Conservation (phyloP, 1,140 invertebrate genomes). For the Diachasma alloeum region DNA sequence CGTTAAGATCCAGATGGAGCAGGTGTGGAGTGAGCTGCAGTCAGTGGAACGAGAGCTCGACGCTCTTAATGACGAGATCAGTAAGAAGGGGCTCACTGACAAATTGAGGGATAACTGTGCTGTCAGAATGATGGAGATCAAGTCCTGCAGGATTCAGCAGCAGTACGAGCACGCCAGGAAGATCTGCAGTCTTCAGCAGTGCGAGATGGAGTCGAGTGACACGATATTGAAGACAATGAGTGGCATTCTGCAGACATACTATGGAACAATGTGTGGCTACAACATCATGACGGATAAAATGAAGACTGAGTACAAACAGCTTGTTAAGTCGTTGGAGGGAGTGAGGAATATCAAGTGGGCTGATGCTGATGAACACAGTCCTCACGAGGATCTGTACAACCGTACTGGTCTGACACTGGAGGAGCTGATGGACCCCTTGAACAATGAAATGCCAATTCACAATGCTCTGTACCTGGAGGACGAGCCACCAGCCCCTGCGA, state of each 20-base stretch:
- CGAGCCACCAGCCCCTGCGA: conserved; percentile 29
- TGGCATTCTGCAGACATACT: conserved; percentile 52
- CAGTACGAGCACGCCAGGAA: conserved; percentile 54
- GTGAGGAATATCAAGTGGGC: conserved; percentile 63
- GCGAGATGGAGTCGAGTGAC: conserved; percentile 50
- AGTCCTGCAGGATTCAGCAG: conserved; percentile 44
- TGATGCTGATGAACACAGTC: conserved; percentile 39
- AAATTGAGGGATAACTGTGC: conserved; percentile 40
- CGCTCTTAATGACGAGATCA: conserved; percentile 36
- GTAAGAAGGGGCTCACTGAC: conserved; percentile 39
- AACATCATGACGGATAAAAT: conserved; percentile 53
- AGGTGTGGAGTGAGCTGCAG: conserved; percentile 52
- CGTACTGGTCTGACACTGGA: conserved; percentile 45
- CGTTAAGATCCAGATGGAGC: conserved; percentile 52
- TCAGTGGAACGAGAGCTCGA: conserved; percentile 47
- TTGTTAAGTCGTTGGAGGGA: conserved; percentile 60
- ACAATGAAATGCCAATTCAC: conserved; percentile 38
- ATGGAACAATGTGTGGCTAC: conserved; percentile 49
- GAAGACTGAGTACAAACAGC: conserved; percentile 54
- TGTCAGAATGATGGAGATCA: conserved; percentile 40
- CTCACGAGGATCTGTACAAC: conserved; percentile 46
- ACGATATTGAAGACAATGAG: conserved; percentile 51
- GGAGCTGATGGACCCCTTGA: conserved; percentile 36
- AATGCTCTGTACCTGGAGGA: conserved; percentile 22
- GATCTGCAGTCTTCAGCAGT: conserved; percentile 52